Evolutionary conservation across 2,888 invertebrate species (phyloP), one percentile per base, ranked within the genome.

Genomic region (Epinotia nisella): DNA sequence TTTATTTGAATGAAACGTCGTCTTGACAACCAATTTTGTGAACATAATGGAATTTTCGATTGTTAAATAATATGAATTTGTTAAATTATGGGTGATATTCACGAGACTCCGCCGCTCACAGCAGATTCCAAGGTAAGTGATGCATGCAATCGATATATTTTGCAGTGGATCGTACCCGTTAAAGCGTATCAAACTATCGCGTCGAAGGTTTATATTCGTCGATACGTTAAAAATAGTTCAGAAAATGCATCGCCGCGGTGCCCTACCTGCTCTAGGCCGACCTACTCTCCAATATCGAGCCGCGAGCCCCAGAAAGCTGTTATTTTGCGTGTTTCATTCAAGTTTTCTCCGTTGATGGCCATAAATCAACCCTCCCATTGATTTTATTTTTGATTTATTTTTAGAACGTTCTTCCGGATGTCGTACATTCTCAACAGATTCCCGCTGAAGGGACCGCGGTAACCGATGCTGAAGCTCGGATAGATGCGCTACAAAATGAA

Each of bases 351-450:
- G 73, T 74, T 75, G 45, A 70, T 72, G 70, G 56, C 71, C 72
- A 64, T 76, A 75, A 59, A 68, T 75, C 77, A 70, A 76, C 77
- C 76, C 80, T 75, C 76, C 74, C 79, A 80, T 81, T 83, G 83
- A 86, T 85, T 85, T 85, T 83, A 83, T 85, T 88, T 87, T 87
- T 89, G 88, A 86, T 90, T 90, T 93, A 92, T 93, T 93, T 93
- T 92, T 93, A 93, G 93, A 92, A 89, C 80, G 85, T 90, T 88
- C 93, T 93, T 90, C 93, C 93, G 93, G 93, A 93, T 90, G 92
- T 93, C 86, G 93, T 93, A 82, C 90, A 93, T 91, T 90, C 90
- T 83, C 92, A 93, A 89, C 92, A 90, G 87, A 90, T 90, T 84
- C 82, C 85, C 82, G 82, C 87, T 78, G 76, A 85, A 83, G 91